These are phyloP conservation scores for Pipra filicauda DNA, from an alignment of 2,113 vertebrate genomes.

Conservation along the genomic window DNA sequence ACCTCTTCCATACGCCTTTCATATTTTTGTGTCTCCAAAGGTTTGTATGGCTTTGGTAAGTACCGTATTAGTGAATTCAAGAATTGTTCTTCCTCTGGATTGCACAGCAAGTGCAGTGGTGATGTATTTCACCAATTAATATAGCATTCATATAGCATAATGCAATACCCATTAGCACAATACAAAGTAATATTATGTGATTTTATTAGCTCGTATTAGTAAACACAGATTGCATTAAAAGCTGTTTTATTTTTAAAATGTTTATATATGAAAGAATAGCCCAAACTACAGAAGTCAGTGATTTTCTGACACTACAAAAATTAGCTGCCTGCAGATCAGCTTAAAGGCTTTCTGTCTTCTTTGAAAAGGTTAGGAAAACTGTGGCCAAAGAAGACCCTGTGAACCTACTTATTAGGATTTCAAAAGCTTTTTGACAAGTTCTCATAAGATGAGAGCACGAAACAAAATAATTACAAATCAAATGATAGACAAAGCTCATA, in stretches of 20 bases:
- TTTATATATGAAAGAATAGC: slow-evolving; percentile 63
- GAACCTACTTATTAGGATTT: slow-evolving; percentile 60
- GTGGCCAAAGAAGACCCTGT: slow-evolving; percentile 60
- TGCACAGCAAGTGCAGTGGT: slow-evolving; percentile 39
- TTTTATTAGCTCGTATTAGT: slow-evolving; percentile 72
- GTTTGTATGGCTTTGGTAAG: neutral
- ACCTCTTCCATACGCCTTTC: neutral
- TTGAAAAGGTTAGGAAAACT: slow-evolving; percentile 64
- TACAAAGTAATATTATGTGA: slow-evolving; percentile 69
- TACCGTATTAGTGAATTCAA: neutral
- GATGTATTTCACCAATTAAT: slow-evolving; percentile 53
- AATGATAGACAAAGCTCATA: slow-evolving; percentile 47
- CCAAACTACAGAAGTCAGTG: slow-evolving; percentile 51
- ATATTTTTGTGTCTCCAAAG: neutral
- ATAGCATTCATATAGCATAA: slow-evolving; percentile 56
- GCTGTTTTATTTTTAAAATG: slow-evolving; percentile 70
- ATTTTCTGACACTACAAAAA: slow-evolving; percentile 67
- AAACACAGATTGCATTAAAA: slow-evolving; percentile 80
- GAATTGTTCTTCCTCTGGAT: slow-evolving; percentile 1
- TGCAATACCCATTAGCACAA: slow-evolving; percentile 68
- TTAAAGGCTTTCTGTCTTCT: slow-evolving; percentile 69
- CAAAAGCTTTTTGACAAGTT: slow-evolving; percentile 63
- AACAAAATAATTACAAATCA: slow-evolving; percentile 51
- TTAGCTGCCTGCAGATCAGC: slow-evolving; percentile 66
- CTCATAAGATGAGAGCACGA: slow-evolving; percentile 1